Percentiles rank a stretch among this genome's conserved stretches.
Evolutionary conservation across 2,113 vertebrate species (phyloP).

Genomic region (Nycticorax nycticorax): DNA sequence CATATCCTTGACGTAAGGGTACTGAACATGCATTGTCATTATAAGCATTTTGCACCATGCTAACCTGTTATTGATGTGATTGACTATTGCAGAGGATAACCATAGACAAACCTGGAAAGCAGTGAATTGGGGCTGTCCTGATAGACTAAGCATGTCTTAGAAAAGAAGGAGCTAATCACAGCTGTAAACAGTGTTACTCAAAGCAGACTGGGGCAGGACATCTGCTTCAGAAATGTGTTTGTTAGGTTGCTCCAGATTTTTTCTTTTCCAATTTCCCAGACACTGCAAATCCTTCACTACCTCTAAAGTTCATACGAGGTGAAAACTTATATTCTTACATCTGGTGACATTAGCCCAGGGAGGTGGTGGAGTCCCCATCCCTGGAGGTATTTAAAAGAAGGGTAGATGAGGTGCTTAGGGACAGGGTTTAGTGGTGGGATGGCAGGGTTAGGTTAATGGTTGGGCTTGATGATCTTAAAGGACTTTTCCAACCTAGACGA

Average conservation of each 20-base stretch:
- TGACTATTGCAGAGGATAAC: not conserved
- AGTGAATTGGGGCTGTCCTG: not conserved
- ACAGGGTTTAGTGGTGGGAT: too few species aligned
- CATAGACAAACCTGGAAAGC: not conserved
- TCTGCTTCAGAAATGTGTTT: not conserved
- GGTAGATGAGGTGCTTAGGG: too few species aligned
- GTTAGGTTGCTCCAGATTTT: not conserved
- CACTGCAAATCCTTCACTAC: not conserved
- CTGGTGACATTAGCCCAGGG: not conserved
- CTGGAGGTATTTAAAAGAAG: too few species aligned
- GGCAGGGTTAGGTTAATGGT: too few species aligned
- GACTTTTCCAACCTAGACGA: too few species aligned
- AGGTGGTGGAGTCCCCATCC: too few species aligned
- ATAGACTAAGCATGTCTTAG: not conserved
- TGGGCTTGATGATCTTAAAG: too few species aligned
- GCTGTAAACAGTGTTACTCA: not conserved
- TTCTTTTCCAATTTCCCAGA: not conserved
- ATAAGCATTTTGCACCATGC: accelerated
- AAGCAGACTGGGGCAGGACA: not conserved
- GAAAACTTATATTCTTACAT: not conserved
- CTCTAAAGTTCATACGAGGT: not conserved
- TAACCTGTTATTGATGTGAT: not conserved
- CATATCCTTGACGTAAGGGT: too few species aligned
- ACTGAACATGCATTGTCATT: not conserved
- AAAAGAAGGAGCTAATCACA: not conserved